Evolutionary conservation across 2,888 invertebrate species (phyloP).

Genomic region (Andricus curvator): DNA sequence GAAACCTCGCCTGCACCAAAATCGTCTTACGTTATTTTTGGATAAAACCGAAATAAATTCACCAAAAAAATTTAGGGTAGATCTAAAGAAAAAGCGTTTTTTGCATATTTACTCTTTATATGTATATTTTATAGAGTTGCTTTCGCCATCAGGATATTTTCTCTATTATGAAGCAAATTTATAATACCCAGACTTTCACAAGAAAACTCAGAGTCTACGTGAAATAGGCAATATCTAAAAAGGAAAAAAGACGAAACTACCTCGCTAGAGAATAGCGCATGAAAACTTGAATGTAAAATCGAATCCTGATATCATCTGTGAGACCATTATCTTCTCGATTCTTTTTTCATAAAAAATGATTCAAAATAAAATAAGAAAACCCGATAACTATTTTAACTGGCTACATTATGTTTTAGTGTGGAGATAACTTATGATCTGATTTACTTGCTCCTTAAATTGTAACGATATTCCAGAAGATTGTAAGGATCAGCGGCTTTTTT

Average conservation of each 20-base stretch:
- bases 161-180: conserved; percentile 34
- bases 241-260: neutral
- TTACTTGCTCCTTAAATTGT: conserved; percentile 8
- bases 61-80: too few relatives aligned
- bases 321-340: neutral
- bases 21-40: too few relatives aligned
- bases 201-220: neutral
- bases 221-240: conserved; percentile 21
- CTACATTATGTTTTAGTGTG: neutral
- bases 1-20: too few relatives aligned
- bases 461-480: conserved; percentile 12
- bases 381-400: neutral
- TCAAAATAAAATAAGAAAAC: neutral
- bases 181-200: conserved; percentile 8
- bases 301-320: neutral
- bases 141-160: conserved; percentile 24
- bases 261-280: neutral
- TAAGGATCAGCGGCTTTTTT: conserved; percentile 21
- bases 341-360: neutral
- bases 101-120: neutral
- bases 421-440: neutral
- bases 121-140: neutral
- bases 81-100: too few relatives aligned
- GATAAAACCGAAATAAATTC: too few relatives aligned
- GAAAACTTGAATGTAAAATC: neutral